phyloP scores from a whole-genome alignment of 2,888 invertebrate species.

The Phaonia tiefii region DNA sequence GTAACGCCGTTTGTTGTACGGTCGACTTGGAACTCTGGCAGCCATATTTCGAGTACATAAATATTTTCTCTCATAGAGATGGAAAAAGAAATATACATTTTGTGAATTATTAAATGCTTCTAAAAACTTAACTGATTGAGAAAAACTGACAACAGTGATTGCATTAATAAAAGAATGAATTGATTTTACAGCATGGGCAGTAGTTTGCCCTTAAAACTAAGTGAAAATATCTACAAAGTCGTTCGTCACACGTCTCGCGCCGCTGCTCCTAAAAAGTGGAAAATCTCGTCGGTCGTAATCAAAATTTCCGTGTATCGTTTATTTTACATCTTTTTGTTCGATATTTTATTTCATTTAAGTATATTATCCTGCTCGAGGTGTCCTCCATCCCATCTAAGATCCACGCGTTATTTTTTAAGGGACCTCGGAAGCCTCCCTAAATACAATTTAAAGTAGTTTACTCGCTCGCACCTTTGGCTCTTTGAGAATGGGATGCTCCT shows the following conservation, averaged over 20 bases:
- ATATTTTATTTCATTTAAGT: too few species aligned
- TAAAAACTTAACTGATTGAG: slow-evolving; percentile 47
- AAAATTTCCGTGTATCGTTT: slow-evolving; percentile 58
- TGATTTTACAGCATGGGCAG: slow-evolving; percentile 58
- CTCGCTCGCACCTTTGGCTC: slow-evolving; percentile 36
- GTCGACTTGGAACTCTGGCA: too few species aligned
- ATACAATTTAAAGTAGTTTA: slow-evolving; percentile 65
- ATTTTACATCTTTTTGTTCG: slow-evolving; percentile 42
- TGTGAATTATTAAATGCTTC: slow-evolving; percentile 55
- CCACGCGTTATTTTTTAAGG: slow-evolving; percentile 67
- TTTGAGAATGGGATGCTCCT: slow-evolving; percentile 55
- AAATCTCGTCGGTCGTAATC: slow-evolving; percentile 57
- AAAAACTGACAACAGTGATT: slow-evolving; percentile 51
- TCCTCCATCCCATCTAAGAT: not conserved
- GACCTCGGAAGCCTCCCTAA: slow-evolving; percentile 76
- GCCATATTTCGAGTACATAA: slow-evolving; percentile 70
- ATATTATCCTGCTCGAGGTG: not conserved
- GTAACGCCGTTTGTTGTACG: too few species aligned
- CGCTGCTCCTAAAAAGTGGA: slow-evolving; percentile 47
- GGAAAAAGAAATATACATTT: slow-evolving; percentile 66
- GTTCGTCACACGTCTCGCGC: slow-evolving; percentile 53
- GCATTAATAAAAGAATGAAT: slow-evolving; percentile 54
- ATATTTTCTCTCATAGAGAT: slow-evolving; percentile 69
- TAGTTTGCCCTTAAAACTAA: slow-evolving; percentile 54
- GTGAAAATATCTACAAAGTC: slow-evolving; percentile 46